Evolutionary conservation across 2,888 invertebrate species (phyloP).

Genomic region (Chalcosyrphus nemorum): DNA sequence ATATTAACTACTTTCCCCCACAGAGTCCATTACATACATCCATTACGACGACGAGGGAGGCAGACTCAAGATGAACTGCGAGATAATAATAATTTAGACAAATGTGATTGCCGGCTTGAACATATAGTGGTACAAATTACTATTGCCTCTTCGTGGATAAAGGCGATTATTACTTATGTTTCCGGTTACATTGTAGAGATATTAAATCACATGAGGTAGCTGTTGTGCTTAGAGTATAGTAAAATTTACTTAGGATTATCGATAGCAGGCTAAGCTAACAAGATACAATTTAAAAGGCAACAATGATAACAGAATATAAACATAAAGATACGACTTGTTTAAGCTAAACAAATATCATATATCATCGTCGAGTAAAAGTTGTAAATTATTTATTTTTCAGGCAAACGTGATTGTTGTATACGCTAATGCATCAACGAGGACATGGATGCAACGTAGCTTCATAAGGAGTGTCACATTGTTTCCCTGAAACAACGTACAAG

Average conservation of each 20-base stretch:
- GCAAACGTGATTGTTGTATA: conserved; percentile 13
- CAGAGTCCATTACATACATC: conserved; percentile 51
- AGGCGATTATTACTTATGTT: conserved; percentile 67
- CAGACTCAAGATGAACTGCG: conserved; percentile 66
- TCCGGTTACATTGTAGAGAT: conserved; percentile 63
- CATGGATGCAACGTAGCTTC: conserved; percentile 68
- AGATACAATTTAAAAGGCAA: conserved; percentile 40
- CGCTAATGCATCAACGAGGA: conserved; percentile 40
- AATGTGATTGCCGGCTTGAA: conserved; percentile 65
- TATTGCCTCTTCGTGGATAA: conserved; percentile 55
- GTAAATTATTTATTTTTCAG: conserved; percentile 35
- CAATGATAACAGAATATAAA: conserved; percentile 38
- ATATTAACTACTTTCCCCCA: conserved; percentile 1
- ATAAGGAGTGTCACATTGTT: conserved; percentile 40
- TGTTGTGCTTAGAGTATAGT: conserved; percentile 26
- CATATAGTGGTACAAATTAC: conserved; percentile 50
- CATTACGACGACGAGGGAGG: conserved; percentile 46
- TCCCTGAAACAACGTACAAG: conserved; percentile 58
- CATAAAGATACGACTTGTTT: conserved; percentile 41
- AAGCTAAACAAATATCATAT: conserved; percentile 30
- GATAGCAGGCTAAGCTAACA: conserved; percentile 47
- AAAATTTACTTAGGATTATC: conserved; percentile 55
- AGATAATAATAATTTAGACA: conserved; percentile 72
- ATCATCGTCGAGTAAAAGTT: neutral
- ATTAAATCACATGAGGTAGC: conserved; percentile 54